Base-by-base conservation (phyloP, 1,140 invertebrate species). In the Uloborus diversus region DNA sequence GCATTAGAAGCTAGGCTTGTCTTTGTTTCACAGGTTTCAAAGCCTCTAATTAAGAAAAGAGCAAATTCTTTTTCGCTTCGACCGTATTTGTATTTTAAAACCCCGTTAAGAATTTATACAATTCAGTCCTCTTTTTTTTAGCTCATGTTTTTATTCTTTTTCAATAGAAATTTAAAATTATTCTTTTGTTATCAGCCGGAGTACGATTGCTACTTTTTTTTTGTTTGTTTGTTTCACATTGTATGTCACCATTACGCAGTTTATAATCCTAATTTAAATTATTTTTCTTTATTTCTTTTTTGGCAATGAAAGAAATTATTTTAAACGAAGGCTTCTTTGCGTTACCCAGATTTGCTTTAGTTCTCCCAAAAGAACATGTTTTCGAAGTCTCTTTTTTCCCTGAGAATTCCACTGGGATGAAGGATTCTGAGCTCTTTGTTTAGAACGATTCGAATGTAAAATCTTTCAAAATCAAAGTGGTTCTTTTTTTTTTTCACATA, bases 241-340 rank as follows among this genome's bases (percentile, higher is more conserved):
- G 33, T 70, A 35, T 49, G 33, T 70, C 49, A 32, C 51, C 57
- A 70, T 70, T 70, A 70, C 37, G 68, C 32, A 35, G 51, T 70
- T 70, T 70, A 70, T 70, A 70, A 70, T 70, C 68, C 68, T 70
- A 57, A 70, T 70, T 70, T 70, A 53, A 53, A 53, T 53, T 53
- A 53, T 37, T 56, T n/a, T n/a, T 53, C 49, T 53, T 53, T n/a
- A 4, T n/a, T n/a, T n/a, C n/a, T 64, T 33, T 47, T 35, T 32
- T n/a, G 37, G 1, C 27, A 17, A 64, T n/a, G 61, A 64, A 9
- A 35, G 32, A 37, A 64, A 53, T 53, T 28, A 25, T 68, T 68
- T 51, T 51, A 11, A 68, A 68, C 27, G 30, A 42, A 17, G 17
- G 37, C 9, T n/a, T n/a, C n/a, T n/a, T n/a, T n/a, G n/a, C n/a